Conservation (phyloP, 2,113 vertebrate species). For the Anarrhichthys ocellatus region DNA sequence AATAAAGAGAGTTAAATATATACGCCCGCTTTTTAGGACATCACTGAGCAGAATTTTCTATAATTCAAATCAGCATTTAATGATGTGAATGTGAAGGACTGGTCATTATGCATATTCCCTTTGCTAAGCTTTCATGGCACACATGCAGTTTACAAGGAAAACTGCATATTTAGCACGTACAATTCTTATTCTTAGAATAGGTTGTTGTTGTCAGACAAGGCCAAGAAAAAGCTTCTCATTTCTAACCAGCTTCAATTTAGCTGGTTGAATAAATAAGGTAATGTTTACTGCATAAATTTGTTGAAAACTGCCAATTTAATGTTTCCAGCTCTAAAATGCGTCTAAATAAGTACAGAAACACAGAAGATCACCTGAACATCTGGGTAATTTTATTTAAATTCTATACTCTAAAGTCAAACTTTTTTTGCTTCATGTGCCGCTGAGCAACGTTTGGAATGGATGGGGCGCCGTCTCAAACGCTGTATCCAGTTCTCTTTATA, state of each 20-base stretch:
- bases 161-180: neutral
- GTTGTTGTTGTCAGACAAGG: neutral
- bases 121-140: neutral
- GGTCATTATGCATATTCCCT: neutral
- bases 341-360: neutral
- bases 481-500: too few species aligned
- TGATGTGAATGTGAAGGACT: neutral
- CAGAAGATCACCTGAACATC: too few species aligned
- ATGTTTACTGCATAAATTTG: neutral
- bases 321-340: neutral
- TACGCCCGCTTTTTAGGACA: neutral
- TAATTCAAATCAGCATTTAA: neutral
- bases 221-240: neutral
- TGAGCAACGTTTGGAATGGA: too few species aligned
- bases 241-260: neutral
- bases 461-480: too few species aligned
- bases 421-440: too few species aligned
- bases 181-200: too few species aligned
- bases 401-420: too few species aligned
- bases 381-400: too few species aligned
- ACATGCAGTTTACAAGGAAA: neutral
- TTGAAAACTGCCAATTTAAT: neutral
- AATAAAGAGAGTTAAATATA: neutral
- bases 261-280: neutral
- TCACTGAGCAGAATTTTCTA: neutral